Evolutionary conservation across 2,797 vertebrate species (phyloP), one percentile per base, ranked within the genome.

Genomic region (Sorex maritimensis): DNA sequence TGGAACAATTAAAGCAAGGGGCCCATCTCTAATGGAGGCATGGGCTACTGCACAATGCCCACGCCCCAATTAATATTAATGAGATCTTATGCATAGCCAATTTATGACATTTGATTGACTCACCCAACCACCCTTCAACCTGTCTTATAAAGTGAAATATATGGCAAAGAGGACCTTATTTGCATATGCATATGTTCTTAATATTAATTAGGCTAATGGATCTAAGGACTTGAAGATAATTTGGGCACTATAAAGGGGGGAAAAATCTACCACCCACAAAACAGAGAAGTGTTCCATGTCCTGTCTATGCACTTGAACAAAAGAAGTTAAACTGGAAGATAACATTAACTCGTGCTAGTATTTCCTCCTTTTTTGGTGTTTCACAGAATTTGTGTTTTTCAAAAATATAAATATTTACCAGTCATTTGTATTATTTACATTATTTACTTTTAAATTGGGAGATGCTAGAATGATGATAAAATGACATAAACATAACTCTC

Each of bases 151-250:
- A 97, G 96, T 97, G 96, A 98, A 97, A 98, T 98, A 97, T 98
- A 98, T 97, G 97, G 97, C 90, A 92, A 94, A 94, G 79, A 34
- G 23, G 55, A 75, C 61, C 92, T 97, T 85, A 98, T 98, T 97
- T 98, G 96, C 97, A 98, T 98, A 98, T 98, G 97, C 97, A 97
- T 98, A 98, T 98, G 97, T 98, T 98, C 97, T 98, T 98, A 97
- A 98, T 98, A 98, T 98, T 98, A 98, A 98, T 98, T 98, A 98
- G 96, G 94, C 96, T 97, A 98, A 98, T 98, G 97, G 96, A 95
- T 97, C 95, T 97, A 93, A 97, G 95, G 88, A 96, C 92, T 95
- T 65, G 95, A 85, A 97, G 96, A 97, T 97, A 97, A 97, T 97
- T 96, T 97, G 96, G 96, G 87, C 93, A 75, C 91, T 90, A 88